Evolutionary conservation across 2,888 invertebrate genomes (phyloP).

Genomic region (Drosophila imparisetae): DNA sequence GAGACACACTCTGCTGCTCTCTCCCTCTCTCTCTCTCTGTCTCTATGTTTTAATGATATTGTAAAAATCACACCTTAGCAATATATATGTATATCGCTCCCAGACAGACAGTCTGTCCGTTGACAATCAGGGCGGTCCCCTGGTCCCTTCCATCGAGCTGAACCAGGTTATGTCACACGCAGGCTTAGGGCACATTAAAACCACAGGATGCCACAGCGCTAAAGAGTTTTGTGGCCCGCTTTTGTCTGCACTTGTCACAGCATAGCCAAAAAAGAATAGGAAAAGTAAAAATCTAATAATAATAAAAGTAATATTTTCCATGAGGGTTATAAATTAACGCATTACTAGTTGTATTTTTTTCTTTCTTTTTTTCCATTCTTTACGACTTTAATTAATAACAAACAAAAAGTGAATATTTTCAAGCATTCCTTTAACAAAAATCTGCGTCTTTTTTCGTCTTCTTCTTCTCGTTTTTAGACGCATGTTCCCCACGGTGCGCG

Average conservation of each 20-base stretch:
- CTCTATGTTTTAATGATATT: constrained; percentile 72
- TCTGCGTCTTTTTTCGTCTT: constrained; percentile 9
- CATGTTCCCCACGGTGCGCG: constrained; percentile 98
- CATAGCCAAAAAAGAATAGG: constrained; percentile 3
- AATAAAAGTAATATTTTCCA: constrained; percentile 42
- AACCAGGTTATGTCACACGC: constrained; percentile 76
- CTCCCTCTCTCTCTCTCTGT: background rate
- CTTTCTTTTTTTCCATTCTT: constrained; percentile 41
- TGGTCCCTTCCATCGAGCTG: constrained; percentile 13
- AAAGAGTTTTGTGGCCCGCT: constrained; percentile 56
- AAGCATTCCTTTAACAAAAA: constrained; percentile 38
- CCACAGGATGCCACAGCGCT: constrained; percentile 71
- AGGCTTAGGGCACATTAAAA: constrained; percentile 74
- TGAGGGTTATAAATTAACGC: constrained; percentile 60
- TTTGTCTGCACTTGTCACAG: constrained; percentile 71
- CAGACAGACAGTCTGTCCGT: constrained; percentile 24
- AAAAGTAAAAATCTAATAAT: constrained; percentile 2
- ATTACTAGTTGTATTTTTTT: constrained; percentile 37
- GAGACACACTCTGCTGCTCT: constrained; percentile 1
- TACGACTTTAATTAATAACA: constrained; percentile 45
- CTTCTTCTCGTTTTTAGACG: constrained; percentile 87
- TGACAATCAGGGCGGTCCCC: constrained; percentile 80
- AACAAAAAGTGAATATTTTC: constrained; percentile 31
- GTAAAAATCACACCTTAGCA: constrained; percentile 81
- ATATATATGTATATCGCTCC: background rate